Evolutionary conservation across 2,888 invertebrate species (phyloP), one percentile per base, ranked within the genome.

Genomic region (Craniophora ligustri): DNA sequence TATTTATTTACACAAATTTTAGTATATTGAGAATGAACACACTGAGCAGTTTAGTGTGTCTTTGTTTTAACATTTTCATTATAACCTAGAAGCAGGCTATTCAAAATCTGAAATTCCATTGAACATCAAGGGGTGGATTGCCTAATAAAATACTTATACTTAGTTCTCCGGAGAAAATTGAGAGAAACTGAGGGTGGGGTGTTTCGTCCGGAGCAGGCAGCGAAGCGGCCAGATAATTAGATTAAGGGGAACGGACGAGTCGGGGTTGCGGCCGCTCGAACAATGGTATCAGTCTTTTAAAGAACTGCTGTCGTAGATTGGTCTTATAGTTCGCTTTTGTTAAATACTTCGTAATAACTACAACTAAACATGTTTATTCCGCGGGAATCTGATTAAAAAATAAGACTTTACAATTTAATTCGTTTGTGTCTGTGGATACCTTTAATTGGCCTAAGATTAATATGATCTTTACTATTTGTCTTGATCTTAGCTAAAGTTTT

Each of bases 221-320:
- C 84, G 86, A 89, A 88, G 85, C 86, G 89, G 88, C 85, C 86
- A 87, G 87, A 87, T 87, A 91, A 91, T 90, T 91, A 89, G 89
- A 88, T 91, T 89, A 88, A 87, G 87, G 86, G 86, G 85, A 86
- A 85, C 80, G 82, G 88, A 77, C 83, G 84, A 77, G 80, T 76
- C 80, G 78, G 78, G 83, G 81, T 85, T 83, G 83, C 83, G 82
- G 81, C 76, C 75, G 79, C 76, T 78, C 74, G 80, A 85, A 90
- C 88, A 90, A 88, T 87, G 79, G 82, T 85, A 86, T 87, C 85
- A 84, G 75, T 79, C 82, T 82, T 70, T 81, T 81, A 82, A 85
- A 84, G 84, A 76, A 78, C 78, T 81, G 78, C 78, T 71, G 70
- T 73, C 70, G 59, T 71, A 76, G 79, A 81, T 82, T 81, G 72